Percentiles rank a stretch among this genome's conserved stretches.
These are phyloP conservation scores for Mystacornis crossleyi DNA, from an alignment of 2,113 vertebrate genomes.

Conservation along the genomic window DNA sequence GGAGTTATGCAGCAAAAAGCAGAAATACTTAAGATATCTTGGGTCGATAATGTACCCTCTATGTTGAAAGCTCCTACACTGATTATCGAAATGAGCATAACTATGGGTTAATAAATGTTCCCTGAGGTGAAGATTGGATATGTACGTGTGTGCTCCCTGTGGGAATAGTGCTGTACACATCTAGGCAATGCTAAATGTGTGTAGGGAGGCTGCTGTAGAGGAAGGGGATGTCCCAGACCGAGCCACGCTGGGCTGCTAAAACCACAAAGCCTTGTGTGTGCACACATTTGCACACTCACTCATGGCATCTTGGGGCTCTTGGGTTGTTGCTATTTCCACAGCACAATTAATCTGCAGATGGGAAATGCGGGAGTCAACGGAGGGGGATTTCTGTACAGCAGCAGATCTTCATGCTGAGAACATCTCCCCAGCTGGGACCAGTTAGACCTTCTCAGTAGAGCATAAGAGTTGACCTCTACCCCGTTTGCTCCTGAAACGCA, in stretches of 20 bases:
- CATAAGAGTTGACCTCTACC: constrained; percentile 14
- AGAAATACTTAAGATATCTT: background rate
- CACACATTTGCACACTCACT: background rate
- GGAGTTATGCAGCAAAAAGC: background rate
- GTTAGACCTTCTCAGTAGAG: constrained; percentile 17
- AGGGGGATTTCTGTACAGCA: background rate
- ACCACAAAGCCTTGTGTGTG: background rate
- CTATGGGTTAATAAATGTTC: background rate
- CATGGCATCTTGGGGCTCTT: background rate
- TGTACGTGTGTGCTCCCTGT: background rate
- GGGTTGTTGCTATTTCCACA: background rate
- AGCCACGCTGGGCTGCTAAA: background rate
- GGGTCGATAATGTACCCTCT: background rate
- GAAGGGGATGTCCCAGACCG: background rate
- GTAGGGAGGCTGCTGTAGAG: background rate
- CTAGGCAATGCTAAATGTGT: background rate
- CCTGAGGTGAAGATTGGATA: background rate
- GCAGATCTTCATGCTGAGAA: background rate
- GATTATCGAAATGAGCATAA: background rate
- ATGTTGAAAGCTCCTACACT: background rate
- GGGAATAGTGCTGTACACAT: background rate
- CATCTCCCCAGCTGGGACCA: constrained; percentile 42
- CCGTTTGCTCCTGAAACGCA: background rate
- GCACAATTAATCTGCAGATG: background rate
- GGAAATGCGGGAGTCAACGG: background rate